These are phyloP conservation scores for Rhodeus uyekii DNA, from an alignment of 2,797 vertebrate species.

Conservation along the genomic window DNA sequence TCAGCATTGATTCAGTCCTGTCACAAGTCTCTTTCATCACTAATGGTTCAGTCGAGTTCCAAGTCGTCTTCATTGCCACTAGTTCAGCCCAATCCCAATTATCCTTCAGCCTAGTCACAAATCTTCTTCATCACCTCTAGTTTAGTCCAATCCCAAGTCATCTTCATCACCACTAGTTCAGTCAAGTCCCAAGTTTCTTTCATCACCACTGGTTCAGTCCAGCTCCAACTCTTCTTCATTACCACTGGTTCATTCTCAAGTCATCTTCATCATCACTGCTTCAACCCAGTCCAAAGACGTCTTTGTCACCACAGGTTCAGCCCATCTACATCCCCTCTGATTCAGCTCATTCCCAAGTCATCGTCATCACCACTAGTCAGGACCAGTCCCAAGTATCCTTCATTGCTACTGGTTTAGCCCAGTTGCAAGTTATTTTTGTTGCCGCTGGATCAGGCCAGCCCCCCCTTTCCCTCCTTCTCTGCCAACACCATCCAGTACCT, in stretches of 20 bases:
- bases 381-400: neutral
- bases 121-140: fast-evolving
- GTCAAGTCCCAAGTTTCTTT: no score
- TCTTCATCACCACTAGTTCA: no score
- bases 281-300: no score
- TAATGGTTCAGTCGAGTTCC: neutral
- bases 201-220: no score
- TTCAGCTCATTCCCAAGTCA: neutral
- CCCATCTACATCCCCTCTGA: fast-evolving
- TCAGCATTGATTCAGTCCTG: fast-evolving
- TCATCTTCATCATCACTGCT: fast-evolving
- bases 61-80: fast-evolving
- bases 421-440: neutral
- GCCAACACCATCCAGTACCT: neutral
- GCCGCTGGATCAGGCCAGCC: neutral
- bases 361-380: neutral
- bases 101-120: no score
- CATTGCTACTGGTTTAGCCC: neutral
- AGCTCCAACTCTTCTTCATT: no score
- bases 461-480: neutral
- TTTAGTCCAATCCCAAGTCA: neutral
- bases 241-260: no score
- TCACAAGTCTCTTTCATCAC: fast-evolving
- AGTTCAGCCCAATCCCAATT: neutral
- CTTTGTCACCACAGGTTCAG: no score